phyloP scores from a whole-genome alignment of 2,888 invertebrate genomes.

The Scrobipalpa atriplicella region DNA sequence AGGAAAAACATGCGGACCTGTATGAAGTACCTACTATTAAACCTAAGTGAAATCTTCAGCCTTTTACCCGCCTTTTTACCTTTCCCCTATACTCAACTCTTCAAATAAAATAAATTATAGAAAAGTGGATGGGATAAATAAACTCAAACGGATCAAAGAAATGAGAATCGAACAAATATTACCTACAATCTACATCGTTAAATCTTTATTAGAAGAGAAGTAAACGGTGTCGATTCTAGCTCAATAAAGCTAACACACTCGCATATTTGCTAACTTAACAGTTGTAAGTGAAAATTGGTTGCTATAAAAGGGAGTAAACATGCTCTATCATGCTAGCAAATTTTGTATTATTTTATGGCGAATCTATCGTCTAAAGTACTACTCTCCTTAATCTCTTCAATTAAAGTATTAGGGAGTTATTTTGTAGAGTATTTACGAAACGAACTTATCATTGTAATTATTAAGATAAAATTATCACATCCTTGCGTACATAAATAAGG shows the following conservation, averaged over 20 bases:
- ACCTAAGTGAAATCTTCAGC: background rate
- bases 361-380: too few relatives aligned
- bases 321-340: too few relatives aligned
- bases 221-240: background rate
- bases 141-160: background rate
- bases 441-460: too few relatives aligned
- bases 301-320: too few relatives aligned
- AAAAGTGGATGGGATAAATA: background rate
- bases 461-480: too few relatives aligned
- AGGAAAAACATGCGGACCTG: background rate
- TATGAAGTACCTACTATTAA: background rate
- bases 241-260: too few relatives aligned
- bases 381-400: too few relatives aligned
- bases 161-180: background rate
- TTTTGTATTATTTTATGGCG: too few relatives aligned
- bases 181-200: too few relatives aligned
- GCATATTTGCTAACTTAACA: background rate
- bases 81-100: slow-evolving; percentile 1
- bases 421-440: too few relatives aligned
- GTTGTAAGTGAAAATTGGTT: background rate
- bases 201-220: background rate
- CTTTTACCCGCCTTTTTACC: slow-evolving; percentile 2
- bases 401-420: too few relatives aligned
- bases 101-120: background rate
- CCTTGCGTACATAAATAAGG: background rate